phyloP scores from a whole-genome alignment of 30 jellyfish, hydroid and myxozoan species.

The Sanderia malayensis region DNA sequence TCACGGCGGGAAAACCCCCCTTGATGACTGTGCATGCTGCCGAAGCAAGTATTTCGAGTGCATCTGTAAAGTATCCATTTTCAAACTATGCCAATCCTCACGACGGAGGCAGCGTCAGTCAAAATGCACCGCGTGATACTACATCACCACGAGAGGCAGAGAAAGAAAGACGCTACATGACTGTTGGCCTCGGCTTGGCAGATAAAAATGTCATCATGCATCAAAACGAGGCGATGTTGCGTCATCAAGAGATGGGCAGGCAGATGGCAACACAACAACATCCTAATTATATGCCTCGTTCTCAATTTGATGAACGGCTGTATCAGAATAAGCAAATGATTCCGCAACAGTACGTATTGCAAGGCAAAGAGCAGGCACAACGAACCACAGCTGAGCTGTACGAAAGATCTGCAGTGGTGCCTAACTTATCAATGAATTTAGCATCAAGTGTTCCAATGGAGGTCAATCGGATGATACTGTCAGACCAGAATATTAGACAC shows the following conservation, averaged over 20 bases:
- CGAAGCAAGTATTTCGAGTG: constrained; percentile 6
- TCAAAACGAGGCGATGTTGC: background rate
- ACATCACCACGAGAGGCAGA: background rate
- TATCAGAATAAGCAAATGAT: background rate
- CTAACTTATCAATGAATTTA: constrained; percentile 43
- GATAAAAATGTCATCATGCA: background rate
- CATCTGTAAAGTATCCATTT: background rate
- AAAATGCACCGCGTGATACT: background rate
- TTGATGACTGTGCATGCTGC: constrained; percentile 38
- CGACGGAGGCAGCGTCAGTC: background rate
- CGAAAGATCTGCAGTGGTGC: constrained; percentile 85
- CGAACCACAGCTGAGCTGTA: constrained; percentile 48
- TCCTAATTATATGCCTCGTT: background rate
- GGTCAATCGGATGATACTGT: constrained; percentile 2
- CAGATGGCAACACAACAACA: background rate
- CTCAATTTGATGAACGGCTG: background rate
- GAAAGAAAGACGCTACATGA: background rate
- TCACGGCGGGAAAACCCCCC: constrained; percentile 39
- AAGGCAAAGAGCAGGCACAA: constrained; percentile 52
- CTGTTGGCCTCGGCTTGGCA: background rate
- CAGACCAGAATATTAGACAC: too few species aligned
- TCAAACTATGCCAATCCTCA: background rate
- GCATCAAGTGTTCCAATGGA: constrained; percentile 28
- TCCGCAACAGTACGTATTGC: constrained; percentile 18
- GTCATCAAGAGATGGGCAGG: background rate